Percentiles rank a stretch among this genome's conserved stretches.
Conservation (phyloP, 2,888 invertebrate species). For the Lissonota sp. region DNA sequence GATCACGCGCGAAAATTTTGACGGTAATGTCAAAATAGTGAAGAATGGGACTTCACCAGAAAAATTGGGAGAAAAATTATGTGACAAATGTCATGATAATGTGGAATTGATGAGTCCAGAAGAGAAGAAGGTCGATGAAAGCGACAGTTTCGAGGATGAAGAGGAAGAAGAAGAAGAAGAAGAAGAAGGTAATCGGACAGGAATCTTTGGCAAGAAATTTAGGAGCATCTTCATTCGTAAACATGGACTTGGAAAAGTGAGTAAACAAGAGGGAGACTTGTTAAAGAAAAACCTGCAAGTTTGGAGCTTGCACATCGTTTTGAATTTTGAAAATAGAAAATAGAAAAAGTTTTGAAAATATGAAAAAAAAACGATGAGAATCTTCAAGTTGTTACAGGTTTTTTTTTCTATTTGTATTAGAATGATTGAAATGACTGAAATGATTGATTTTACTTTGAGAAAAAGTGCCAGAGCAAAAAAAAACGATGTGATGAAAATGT, state of each 20-base stretch:
- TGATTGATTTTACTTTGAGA: too few species aligned
- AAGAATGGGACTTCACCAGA: background rate
- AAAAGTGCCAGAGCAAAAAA: too few species aligned
- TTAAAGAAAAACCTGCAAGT: too few species aligned
- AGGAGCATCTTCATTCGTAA: constrained; percentile 53
- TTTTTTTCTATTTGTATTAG: too few species aligned
- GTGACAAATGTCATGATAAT: background rate
- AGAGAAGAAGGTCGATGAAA: constrained; percentile 8
- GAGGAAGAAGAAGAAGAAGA: constrained; percentile 40
- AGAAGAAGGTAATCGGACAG: constrained; percentile 21
- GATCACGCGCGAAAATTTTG: constrained; percentile 13
- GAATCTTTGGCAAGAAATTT: constrained; percentile 26
- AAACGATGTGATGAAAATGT: too few species aligned
- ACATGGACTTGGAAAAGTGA: background rate
- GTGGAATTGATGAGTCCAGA: background rate
- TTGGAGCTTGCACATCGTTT: too few species aligned
- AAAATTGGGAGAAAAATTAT: too few species aligned
- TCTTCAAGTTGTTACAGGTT: too few species aligned
- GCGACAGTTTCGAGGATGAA: constrained; percentile 28
- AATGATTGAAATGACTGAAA: too few species aligned
- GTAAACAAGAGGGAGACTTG: too few species aligned
- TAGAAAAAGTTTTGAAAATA: constrained; percentile 14
- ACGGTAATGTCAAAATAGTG: background rate
- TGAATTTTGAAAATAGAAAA: background rate
- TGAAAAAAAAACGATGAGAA: too few species aligned